Percentiles rank a stretch among this genome's conserved stretches.
Conservation (phyloP, 2,797 vertebrate genomes). For the Lepus townsendii region DNA sequence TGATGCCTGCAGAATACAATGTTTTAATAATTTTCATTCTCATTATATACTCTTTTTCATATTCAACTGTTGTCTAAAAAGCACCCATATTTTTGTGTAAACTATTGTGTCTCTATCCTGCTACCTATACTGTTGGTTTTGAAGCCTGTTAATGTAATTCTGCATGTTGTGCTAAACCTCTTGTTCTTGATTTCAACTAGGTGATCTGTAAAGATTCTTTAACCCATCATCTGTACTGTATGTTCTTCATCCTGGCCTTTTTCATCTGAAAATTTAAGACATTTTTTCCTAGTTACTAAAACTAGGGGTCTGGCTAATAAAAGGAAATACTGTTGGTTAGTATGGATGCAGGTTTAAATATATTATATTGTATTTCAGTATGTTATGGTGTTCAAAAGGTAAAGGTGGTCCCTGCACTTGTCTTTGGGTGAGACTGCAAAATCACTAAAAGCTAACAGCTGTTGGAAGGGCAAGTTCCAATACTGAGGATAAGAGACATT, state of each 20-base stretch:
- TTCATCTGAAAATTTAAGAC: neutral
- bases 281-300: neutral
- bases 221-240: neutral
- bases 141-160: neutral
- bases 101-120: neutral
- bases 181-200: neutral
- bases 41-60: neutral
- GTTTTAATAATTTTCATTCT: neutral
- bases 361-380: neutral
- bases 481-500: neutral
- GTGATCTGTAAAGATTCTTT: neutral
- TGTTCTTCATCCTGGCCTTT: neutral
- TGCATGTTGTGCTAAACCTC: neutral
- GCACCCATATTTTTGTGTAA: slow-evolving; percentile 11
- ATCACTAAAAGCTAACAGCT: slow-evolving; percentile 53
- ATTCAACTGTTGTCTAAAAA: neutral
- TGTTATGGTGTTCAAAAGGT: neutral
- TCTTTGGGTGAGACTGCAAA: neutral
- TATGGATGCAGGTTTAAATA: slow-evolving; percentile 1
- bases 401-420: slow-evolving; percentile 6
- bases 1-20: neutral
- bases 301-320: neutral
- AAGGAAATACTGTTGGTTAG: neutral
- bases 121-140: neutral
- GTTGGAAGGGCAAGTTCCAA: neutral